Conservation (phyloP, 2,888 invertebrate genomes). For the Drosophila colorata region DNA sequence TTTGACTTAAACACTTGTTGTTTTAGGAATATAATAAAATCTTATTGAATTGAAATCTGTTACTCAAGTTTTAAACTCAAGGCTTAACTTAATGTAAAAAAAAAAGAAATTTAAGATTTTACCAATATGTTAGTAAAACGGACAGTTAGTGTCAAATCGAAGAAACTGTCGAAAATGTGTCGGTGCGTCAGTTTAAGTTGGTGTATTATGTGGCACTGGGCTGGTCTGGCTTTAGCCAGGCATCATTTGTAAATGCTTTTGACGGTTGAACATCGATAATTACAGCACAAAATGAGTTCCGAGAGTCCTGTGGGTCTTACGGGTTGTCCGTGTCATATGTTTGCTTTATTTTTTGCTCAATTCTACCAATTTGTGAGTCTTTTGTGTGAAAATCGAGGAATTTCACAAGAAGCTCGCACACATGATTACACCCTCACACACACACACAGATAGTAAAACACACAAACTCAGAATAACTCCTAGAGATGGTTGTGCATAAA, state of each 20-base stretch:
- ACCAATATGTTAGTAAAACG: background rate
- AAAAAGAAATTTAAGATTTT: background rate
- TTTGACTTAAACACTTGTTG: no score
- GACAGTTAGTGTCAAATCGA: no score
- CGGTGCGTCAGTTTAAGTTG: background rate
- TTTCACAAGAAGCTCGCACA: slow-evolving; percentile 55
- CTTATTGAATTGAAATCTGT: no score
- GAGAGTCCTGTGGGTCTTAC: slow-evolving; percentile 26
- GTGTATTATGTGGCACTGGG: background rate
- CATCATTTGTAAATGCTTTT: slow-evolving; percentile 45
- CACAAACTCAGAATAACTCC: background rate
- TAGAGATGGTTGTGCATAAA: slow-evolving; percentile 61
- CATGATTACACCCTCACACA: slow-evolving; percentile 12
- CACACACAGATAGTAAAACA: slow-evolving; percentile 4
- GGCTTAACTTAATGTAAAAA: no score
- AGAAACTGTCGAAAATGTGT: background rate
- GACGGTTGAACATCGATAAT: slow-evolving; percentile 66
- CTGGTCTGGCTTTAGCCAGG: slow-evolving; percentile 6
- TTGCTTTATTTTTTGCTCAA: slow-evolving; percentile 33
- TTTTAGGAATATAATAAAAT: no score
- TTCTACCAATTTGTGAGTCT: slow-evolving; percentile 26
- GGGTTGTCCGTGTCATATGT: slow-evolving; percentile 43
- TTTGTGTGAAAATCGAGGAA: slow-evolving; percentile 60
- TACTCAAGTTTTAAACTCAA: no score
- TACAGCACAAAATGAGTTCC: slow-evolving; percentile 51